Evolutionary conservation across 1,140 invertebrate species (phyloP).

Genomic region (Zaprionus taronus): DNA sequence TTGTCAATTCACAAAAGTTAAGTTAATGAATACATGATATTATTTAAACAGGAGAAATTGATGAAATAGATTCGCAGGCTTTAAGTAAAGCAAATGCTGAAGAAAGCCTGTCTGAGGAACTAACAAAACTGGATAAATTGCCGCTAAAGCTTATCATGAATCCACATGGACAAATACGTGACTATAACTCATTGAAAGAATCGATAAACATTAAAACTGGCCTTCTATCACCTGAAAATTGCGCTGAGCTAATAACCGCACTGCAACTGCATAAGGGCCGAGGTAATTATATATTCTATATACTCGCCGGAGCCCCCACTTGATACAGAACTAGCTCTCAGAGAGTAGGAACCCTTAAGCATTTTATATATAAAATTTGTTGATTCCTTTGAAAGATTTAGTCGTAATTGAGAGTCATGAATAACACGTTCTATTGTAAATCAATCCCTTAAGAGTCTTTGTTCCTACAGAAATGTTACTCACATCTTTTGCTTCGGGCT

Average conservation of each 20-base stretch:
- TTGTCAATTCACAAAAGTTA: neutral
- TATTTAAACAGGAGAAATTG: constrained; percentile 57
- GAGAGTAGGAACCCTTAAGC: no score
- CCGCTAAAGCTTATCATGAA: constrained; percentile 92
- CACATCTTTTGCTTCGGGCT: no score
- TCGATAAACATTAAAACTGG: constrained; percentile 87
- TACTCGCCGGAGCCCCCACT: no score
- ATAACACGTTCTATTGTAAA: no score
- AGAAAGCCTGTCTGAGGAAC: constrained; percentile 38
- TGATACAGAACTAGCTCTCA: no score
- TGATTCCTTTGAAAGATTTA: no score
- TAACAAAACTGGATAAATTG: constrained; percentile 86
- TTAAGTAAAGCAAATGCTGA: constrained; percentile 57
- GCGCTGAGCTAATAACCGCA: constrained; percentile 90
- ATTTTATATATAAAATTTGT: no score
- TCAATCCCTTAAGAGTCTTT: no score
- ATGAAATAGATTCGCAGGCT: constrained; percentile 29
- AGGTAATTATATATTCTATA: constrained; percentile 85
- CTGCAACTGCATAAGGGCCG: constrained; percentile 91
- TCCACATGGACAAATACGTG: constrained; percentile 90
- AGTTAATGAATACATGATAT: constrained; percentile 33
- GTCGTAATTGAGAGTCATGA: no score
- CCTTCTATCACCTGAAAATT: constrained; percentile 88
- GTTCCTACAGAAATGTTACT: no score
- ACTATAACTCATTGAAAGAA: constrained; percentile 87